A percentile compares a stretch with the other conserved stretches of the same genome.
phyloP scores from a whole-genome alignment of 2,888 invertebrate species.

The Drosophila tripunctata region DNA sequence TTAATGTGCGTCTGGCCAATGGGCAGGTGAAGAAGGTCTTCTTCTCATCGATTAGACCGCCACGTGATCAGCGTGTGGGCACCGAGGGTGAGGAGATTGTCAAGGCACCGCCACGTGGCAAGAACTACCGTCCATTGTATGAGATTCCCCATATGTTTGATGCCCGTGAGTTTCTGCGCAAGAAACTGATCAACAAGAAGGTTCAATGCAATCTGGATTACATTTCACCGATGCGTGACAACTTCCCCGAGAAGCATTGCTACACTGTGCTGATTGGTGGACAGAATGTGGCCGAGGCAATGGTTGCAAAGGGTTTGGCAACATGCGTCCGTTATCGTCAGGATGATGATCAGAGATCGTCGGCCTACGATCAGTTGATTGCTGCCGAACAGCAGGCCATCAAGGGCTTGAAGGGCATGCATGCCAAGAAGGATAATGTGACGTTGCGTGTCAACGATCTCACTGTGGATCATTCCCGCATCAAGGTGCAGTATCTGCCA shows the following conservation, averaged over 20 bases:
- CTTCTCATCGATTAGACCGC: slow-evolving; percentile 97
- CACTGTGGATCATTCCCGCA: slow-evolving; percentile 87
- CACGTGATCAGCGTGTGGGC: slow-evolving; percentile 90
- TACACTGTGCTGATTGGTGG: slow-evolving; percentile 95
- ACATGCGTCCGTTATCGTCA: slow-evolving; percentile 96
- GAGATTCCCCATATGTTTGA: slow-evolving; percentile 99
- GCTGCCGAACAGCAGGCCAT: slow-evolving; percentile 97
- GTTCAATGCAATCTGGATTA: slow-evolving; percentile 97
- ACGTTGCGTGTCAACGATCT: slow-evolving; percentile 95
- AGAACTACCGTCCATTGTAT: slow-evolving; percentile 95
- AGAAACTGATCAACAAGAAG: slow-evolving; percentile 97
- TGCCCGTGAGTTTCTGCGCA: slow-evolving; percentile 97
- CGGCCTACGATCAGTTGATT: slow-evolving; percentile 95
- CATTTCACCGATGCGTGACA: slow-evolving; percentile 96
- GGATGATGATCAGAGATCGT: slow-evolving; percentile 98
- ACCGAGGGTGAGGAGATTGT: slow-evolving; percentile 88
- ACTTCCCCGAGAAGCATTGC: slow-evolving; percentile 97
- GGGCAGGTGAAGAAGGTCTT: slow-evolving; percentile 95
- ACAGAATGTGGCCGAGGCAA: slow-evolving; percentile 95
- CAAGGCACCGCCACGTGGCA: slow-evolving; percentile 88
- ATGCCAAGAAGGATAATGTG: slow-evolving; percentile 94
- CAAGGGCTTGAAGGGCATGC: slow-evolving; percentile 90
- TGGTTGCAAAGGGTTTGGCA: slow-evolving; percentile 96
- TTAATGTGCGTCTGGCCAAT: slow-evolving; percentile 92
- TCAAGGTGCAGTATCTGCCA: slow-evolving; percentile 94